Evolutionary conservation across 2,113 vertebrate genomes (phyloP), one percentile per base, ranked within the genome.

Genomic region (Phylloscopus trochiloides): DNA sequence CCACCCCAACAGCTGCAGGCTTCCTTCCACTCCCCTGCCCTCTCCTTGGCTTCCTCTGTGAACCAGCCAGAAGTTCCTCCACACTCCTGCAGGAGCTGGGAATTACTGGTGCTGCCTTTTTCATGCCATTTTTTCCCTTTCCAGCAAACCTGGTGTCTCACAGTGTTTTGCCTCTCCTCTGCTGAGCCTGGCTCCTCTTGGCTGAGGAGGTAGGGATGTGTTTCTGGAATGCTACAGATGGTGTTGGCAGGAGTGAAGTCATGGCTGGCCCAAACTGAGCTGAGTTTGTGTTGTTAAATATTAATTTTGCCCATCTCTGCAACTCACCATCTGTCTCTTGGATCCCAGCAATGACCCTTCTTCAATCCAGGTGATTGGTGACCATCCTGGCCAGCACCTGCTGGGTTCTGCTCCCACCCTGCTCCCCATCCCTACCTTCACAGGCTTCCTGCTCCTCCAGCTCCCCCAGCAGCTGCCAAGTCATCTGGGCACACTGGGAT

Each of bases 241-340:
- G 81, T 76, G 58, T 47, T 97, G 93, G 85, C 90, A 96, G 78
- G 25, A 93, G 38, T 1, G 0, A 66, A 73, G 54, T 31, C 77
- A 61, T 12, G 77, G 82, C 89, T 72, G 72, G 88, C 52, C 55
- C 85, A 61, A 95, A 88, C 63, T 31, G 32, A 92, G 63, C 66
- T 31, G 71, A 62, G 43, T 83, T 88, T 83, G 25, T 86, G 66
- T 34, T 62, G 63, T 83, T 80, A 94, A 94, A 87, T 78, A 92
- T 54, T 90, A 26, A 92, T 90, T 96, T 45, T 90, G 38, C 34
- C 71, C 63, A 66, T 63, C 78, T 79, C 82, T 79, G 54, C 87
- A 91, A 47, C 24, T 75, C 70, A 58, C 89, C 84, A 81, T 86
- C 89, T 92, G 83, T 89, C 78, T 75, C 71, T 32, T 79, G 65